A percentile compares a stretch with the other conserved stretches of the same genome.
Conservation (phyloP, 1,140 invertebrate genomes). For the Neodiprion fabricii region DNA sequence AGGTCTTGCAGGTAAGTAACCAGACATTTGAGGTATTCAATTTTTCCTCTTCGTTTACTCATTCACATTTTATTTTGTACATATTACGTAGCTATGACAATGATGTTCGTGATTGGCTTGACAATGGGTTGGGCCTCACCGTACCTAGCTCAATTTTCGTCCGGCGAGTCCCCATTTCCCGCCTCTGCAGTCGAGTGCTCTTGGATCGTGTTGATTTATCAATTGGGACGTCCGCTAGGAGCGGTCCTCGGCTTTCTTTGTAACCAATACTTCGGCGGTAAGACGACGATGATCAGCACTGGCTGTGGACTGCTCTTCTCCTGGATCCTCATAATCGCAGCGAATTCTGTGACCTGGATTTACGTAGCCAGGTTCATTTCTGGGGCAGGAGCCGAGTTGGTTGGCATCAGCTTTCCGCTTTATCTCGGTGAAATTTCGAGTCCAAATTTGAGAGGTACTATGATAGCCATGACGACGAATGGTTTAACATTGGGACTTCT, state of each 20-base stretch:
- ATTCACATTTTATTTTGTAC: too few relatives aligned
- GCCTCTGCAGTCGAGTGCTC: conserved; percentile 67
- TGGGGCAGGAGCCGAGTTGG: conserved; percentile 70
- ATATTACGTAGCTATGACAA: conserved; percentile 45
- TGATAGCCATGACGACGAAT: conserved; percentile 65
- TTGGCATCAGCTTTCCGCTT: conserved; percentile 70
- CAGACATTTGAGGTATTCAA: not conserved
- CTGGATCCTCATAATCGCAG: conserved; percentile 68
- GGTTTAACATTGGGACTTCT: conserved; percentile 67
- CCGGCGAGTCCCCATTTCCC: conserved; percentile 56
- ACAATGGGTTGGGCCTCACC: conserved; percentile 66
- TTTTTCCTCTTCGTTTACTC: not conserved
- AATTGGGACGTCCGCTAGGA: conserved; percentile 50
- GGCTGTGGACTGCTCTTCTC: conserved; percentile 68
- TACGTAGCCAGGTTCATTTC: conserved; percentile 64
- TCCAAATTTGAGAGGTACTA: conserved; percentile 69
- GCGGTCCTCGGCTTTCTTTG: conserved; percentile 42
- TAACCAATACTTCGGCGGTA: conserved; percentile 67
- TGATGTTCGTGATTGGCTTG: conserved; percentile 48
- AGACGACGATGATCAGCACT: conserved; percentile 67
- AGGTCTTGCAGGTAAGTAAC: not conserved
- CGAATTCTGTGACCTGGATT: conserved; percentile 58
- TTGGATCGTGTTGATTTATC: conserved; percentile 64
- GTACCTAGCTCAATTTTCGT: conserved; percentile 62
- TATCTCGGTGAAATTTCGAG: conserved; percentile 72